Base-by-base conservation (phyloP, 64 coral and sea anemone genomes). In the Actinia equina region DNA sequence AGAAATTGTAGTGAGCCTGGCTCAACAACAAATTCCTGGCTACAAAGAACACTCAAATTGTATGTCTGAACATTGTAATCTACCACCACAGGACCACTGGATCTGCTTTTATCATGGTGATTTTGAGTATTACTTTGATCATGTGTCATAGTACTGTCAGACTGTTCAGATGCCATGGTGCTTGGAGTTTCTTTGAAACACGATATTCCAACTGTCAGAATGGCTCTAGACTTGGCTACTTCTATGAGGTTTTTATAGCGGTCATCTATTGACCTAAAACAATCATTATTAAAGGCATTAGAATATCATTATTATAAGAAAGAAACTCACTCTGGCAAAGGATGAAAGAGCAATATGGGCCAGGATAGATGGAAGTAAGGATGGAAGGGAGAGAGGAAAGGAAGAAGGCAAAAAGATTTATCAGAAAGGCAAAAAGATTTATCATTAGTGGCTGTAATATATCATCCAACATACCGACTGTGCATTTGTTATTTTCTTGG, bases 171-270 rank as follows among this genome's bases (percentile, higher is more conserved):
- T 74, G 69, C 23, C 2, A 74, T 41, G 7, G 7, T 74, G 3
- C 27, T 41, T 30, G 25, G 23, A 37, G 1, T 7, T 58, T 89
- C 45, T 84, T 84, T 70, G 59, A 99, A 99, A 55, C 90, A 90
- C 43, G 97, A 99, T 82, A 99, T 94, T 12, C 97, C 97, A 46
- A 99, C 52, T 26, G 97, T 89, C 0, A 99, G 85, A 78, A 99
- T 95, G 15, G 97, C 85, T 60, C 97, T 89, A 87, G 93, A 90
- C 69, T 99, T 88, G 53, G 93, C 93, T 43, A 92, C 88, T n/a
- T 91, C 86, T 51, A 82, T 83, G 51, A 99, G 89, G 19, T 88
- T 82, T 61, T 95, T 95, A 53, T 95, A 99, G 23, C 97, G 88
- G 9, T 98, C 96, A 55, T 98, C 93, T 9, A 94, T 43, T 87